A percentile compares a stretch with the other conserved stretches of the same genome.
Evolutionary conservation across 2,113 vertebrate genomes (phyloP).

Genomic region (human (Homo sapiens)): GRCh38 chr3:16570501-16571000

Average conservation of each 20-base stretch:
- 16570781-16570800: neutral
- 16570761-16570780: neutral
- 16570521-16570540: neutral
- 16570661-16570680: neutral
- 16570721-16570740: neutral
- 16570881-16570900: neutral
- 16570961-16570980: neutral
- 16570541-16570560: neutral
- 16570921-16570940: neutral
- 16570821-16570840: neutral
- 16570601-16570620: neutral
- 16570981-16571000: neutral
- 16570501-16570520: neutral
- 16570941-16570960: neutral
- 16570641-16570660: neutral
- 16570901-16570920: neutral
- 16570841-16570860: neutral
- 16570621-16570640: neutral
- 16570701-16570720: neutral
- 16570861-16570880: neutral
- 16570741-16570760: neutral
- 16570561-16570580: neutral
- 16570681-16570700: neutral
- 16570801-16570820: neutral
- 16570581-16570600: neutral